phyloP scores from a whole-genome alignment of 2,113 vertebrate species.

The Corynorhinus townsendii region DNA sequence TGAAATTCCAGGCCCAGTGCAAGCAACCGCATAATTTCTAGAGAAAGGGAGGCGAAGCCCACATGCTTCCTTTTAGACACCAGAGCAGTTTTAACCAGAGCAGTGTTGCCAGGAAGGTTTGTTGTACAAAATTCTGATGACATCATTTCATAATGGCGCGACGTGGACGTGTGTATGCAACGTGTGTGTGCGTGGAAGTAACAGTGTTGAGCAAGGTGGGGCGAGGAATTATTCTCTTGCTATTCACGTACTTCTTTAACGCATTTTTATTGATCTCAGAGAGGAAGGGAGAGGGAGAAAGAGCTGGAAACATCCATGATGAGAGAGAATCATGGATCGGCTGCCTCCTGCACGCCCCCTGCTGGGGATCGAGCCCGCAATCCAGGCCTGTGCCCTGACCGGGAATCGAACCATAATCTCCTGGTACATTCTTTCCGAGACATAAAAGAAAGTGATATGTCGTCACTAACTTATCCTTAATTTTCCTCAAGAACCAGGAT shows the following conservation, averaged over 20 bases:
- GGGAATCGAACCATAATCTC: too few species aligned
- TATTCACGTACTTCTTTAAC: neutral
- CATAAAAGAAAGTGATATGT: neutral
- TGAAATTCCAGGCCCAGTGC: neutral
- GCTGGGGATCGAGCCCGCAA: too few species aligned
- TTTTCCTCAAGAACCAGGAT: neutral
- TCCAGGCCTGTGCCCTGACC: too few species aligned
- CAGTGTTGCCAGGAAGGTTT: neutral
- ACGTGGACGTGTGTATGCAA: accelerated
- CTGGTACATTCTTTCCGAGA: neutral
- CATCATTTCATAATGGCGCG: neutral
- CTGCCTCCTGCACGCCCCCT: too few species aligned
- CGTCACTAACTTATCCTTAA: neutral
- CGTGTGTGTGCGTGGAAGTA: too few species aligned
- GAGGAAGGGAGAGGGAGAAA: too few species aligned
- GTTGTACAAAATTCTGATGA: neutral
- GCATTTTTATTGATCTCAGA: too few species aligned
- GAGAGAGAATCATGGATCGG: too few species aligned
- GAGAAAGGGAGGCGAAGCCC: neutral
- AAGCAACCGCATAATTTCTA: neutral
- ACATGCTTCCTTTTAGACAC: neutral
- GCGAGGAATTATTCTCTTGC: neutral
- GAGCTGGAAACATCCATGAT: too few species aligned
- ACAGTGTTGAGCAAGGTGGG: neutral
- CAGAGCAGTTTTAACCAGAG: neutral